phyloP scores from a whole-genome alignment of 2,113 vertebrate species.

The Procavia capensis region DNA sequence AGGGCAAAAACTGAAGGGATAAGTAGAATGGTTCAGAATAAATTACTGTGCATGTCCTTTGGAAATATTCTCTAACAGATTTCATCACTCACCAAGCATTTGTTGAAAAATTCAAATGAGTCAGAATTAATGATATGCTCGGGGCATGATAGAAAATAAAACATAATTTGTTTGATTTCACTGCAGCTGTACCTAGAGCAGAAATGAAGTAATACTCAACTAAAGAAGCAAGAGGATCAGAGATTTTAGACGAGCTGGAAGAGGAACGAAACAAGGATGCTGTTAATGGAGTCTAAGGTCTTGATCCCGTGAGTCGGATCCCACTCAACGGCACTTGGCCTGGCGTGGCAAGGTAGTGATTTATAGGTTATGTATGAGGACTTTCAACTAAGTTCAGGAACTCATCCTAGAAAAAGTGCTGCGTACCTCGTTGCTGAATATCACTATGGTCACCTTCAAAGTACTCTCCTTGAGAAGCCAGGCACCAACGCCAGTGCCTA shows the following conservation, averaged over 20 bases:
- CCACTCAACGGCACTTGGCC: too few species aligned
- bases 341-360: too few species aligned
- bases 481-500: too few species aligned
- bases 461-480: too few species aligned
- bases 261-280: background rate
- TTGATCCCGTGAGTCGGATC: too few species aligned
- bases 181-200: background rate
- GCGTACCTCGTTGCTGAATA: too few species aligned
- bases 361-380: background rate
- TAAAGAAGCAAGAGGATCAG: background rate
- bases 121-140: background rate
- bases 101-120: background rate
- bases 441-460: too few species aligned
- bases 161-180: background rate
- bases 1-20: background rate
- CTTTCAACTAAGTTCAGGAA: too few species aligned
- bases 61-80: background rate
- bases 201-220: background rate
- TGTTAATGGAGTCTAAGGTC: background rate
- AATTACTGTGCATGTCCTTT: background rate
- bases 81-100: background rate
- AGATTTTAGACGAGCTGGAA: background rate
- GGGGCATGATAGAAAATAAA: background rate
- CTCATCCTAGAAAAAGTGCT: too few species aligned
- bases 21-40: background rate